A percentile compares a stretch with the other conserved stretches of the same genome.
These are phyloP conservation scores for Cryptophagus acutangulus DNA, from an alignment of 2,888 invertebrate genomes.

Conservation along the genomic window DNA sequence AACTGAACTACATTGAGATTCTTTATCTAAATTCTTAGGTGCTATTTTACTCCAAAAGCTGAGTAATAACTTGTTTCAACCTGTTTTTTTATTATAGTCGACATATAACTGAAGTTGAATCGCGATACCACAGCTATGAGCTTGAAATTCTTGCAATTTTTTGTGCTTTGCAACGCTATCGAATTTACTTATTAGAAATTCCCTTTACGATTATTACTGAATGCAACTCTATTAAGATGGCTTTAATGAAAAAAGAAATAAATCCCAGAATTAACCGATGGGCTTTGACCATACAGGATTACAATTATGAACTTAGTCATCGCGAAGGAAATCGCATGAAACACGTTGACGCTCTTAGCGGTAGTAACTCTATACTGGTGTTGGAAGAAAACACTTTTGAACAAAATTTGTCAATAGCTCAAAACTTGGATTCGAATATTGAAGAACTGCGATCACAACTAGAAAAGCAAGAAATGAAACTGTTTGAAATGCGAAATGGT, in stretches of 20 bases:
- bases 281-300: constrained; percentile 28
- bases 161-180: constrained; percentile 30
- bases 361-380: constrained; percentile 25
- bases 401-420: constrained; percentile 20
- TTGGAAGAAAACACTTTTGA: constrained; percentile 27
- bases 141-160: constrained; percentile 33
- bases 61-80: too few species aligned
- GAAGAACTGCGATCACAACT: constrained; percentile 17
- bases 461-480: constrained; percentile 19
- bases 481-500: constrained; percentile 25
- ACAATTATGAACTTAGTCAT: constrained; percentile 23
- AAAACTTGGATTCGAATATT: constrained; percentile 19
- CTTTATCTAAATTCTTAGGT: too few species aligned
- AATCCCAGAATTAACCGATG: constrained; percentile 34
- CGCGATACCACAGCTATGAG: constrained; percentile 39
- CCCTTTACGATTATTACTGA: constrained; percentile 34
- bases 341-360: constrained; percentile 36
- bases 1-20: too few species aligned
- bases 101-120: too few species aligned
- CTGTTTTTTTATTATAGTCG: too few species aligned
- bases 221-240: constrained; percentile 30
- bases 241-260: constrained; percentile 33
- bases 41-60: too few species aligned
- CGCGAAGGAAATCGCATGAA: constrained; percentile 24
- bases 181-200: constrained; percentile 31